Evolutionary conservation across 2,888 invertebrate species (phyloP), one percentile per base, ranked within the genome.

Genomic region (Lithophane ornitopus): DNA sequence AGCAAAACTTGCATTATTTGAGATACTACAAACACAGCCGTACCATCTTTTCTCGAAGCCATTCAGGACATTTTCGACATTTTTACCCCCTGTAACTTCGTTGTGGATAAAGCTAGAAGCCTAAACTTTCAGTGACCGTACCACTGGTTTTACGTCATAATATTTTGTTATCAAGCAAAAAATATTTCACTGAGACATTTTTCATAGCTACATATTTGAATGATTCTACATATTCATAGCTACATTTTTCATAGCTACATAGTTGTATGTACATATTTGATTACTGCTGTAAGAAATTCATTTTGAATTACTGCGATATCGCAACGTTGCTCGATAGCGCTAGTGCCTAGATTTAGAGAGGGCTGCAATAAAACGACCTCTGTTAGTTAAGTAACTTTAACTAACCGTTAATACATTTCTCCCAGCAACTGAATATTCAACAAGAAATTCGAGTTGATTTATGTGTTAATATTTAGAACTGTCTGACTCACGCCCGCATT

Each of bases 391-490:
- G 14, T 34, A 62, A 63, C 52, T 79, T 61, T 28, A 79, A 77
- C 63, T 41, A 68, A 67, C 70, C 9, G 14, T 70, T 58, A 34
- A 68, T 63, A 59, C 58, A 74, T 80, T 81, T 81, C 73, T 58
- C 69, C 62, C 9, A 59, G 54, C 63, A 74, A 61, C 54, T 28
- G 28, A 72, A 72, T 81, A 81, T 75, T 68, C 67, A 71, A 44
- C 67, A 49, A 58, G 67, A 75, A 44, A 85, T 62, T 85, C 34
- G 34, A 59, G 77, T 74, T 82, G 74, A 87, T 85, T 87, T 78
- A 81, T 87, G 71, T 65, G 68, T 75, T 78, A 77, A 85, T 81
- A 85, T 82, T 79, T 74, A 44, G 59, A 74, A 72, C 69, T 72
- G 68, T 54, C 66, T 80, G 62, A 74, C 66, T 70, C 67, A 76